Evolutionary conservation across 37 sponge, comb jelly and placozoan species (phyloP), one percentile per base, ranked within the genome.

Genomic region (Tethya wilhelma): DNA sequence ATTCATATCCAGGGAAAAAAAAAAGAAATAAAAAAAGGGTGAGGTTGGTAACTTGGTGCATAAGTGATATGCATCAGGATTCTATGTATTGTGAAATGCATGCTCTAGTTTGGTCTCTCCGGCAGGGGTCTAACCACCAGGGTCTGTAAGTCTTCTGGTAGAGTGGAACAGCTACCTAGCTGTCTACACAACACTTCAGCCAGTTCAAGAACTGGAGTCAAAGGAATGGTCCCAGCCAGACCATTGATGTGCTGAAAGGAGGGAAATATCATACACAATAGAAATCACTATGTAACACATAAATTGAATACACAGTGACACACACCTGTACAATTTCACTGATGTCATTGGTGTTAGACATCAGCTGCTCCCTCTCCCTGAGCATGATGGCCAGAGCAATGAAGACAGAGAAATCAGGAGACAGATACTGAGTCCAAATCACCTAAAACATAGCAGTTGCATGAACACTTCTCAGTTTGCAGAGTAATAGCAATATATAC

Each of bases 341-440:
- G 64, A 88, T 91, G 53, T 80, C 85, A 71, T 84, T 44, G 20
- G 72, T 58, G 1, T 66, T 37, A 2, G 75, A 49, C 23, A 74
- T 17, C 32, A 96, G 74, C 4, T 38, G n/a, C 0, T 90, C 87
- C 57, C 67, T 90, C 59, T 93, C 84, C 44, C 71, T 67, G 22
- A 81, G 75, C 5, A 98, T 32, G 31, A 98, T 95, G 37, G 96
- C 96, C 56, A 95, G 83, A 23, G 93, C 92, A 32, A 98, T 84
- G 71, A 96, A 98, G 33, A 98, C 81, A 23, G 91, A 36, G 72
- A 83, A 96, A 63, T 98, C 90, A 0, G 82, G 39, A 25, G 94
- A 85, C 17, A 93, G 79, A 33, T 70, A 59, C 0, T 83, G 36
- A 2, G 92, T 93, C 99, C 96, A 96, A 2, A 93, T 58, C 28